These are phyloP conservation scores for Equus przewalskii DNA, from an alignment of 2,113 vertebrate species.

Conservation along the genomic window DNA sequence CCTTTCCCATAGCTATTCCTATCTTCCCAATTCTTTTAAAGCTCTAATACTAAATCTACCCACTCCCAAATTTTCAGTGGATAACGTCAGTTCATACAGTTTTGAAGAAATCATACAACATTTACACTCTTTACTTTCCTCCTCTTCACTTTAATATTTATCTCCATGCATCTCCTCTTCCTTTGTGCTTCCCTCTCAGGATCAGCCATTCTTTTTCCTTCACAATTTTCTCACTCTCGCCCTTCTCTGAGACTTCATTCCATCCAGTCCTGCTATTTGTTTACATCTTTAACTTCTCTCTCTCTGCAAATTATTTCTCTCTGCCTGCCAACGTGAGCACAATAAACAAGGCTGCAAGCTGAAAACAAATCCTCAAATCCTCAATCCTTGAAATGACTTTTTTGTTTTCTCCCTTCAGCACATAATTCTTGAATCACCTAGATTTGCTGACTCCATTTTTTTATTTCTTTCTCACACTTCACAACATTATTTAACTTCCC, in stretches of 20 bases:
- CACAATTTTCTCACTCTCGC: background rate
- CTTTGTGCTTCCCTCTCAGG: background rate
- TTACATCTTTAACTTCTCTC: background rate
- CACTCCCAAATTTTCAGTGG: background rate
- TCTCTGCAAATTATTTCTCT: background rate
- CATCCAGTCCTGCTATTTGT: background rate
- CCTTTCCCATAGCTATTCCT: background rate
- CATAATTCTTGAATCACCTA: background rate
- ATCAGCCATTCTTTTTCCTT: background rate
- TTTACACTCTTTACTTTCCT: background rate
- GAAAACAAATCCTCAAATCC: background rate
- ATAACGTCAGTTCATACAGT: background rate
- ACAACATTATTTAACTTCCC: background rate
- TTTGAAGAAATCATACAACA: background rate
- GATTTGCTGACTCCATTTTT: background rate
- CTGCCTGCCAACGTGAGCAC: background rate
- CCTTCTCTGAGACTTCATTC: background rate
- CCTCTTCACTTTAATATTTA: background rate
- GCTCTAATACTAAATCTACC: background rate
- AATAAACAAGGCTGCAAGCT: background rate
- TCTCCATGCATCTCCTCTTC: background rate
- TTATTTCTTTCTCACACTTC: background rate
- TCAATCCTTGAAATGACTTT: background rate
- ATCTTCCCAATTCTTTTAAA: background rate
- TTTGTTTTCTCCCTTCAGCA: background rate